Percentiles rank a stretch among this genome's conserved stretches.
Conservation (phyloP, 2,113 vertebrate genomes). For the Callipepla squamata region DNA sequence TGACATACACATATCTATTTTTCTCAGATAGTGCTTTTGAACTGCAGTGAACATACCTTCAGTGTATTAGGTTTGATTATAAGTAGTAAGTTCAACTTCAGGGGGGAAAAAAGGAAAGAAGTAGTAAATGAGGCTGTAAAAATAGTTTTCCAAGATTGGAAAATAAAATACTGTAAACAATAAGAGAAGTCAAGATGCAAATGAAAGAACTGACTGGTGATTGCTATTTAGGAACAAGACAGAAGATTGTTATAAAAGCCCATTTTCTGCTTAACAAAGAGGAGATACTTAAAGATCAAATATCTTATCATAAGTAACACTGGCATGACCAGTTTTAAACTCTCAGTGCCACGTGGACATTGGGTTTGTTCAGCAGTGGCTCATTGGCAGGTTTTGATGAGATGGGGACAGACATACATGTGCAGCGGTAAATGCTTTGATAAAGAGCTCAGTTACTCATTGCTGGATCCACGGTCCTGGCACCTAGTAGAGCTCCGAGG, state of each 20-base stretch:
- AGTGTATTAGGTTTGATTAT: not conserved
- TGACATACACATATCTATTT: conserved; percentile 52
- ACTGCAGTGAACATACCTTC: not conserved
- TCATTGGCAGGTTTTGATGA: not conserved
- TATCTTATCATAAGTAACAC: not conserved
- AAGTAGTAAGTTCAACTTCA: not conserved
- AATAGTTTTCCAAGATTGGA: not conserved
- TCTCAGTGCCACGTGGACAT: not conserved
- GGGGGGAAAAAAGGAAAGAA: not conserved
- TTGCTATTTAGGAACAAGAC: not conserved
- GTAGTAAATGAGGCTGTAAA: not conserved
- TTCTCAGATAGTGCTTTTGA: not conserved
- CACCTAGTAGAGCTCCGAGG: not conserved
- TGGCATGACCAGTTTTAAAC: not conserved
- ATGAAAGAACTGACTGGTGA: not conserved
- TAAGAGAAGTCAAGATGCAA: not conserved
- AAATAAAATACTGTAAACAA: not conserved
- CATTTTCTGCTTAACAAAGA: not conserved
- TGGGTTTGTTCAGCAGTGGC: not conserved
- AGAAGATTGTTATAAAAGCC: not conserved
- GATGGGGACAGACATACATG: not conserved
- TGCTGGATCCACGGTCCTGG: not conserved
- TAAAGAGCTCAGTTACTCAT: not conserved
- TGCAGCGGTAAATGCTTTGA: not conserved
- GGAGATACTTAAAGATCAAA: not conserved